Conservation (phyloP, 2,888 invertebrate species). For the Chrysolina oricalcia region DNA sequence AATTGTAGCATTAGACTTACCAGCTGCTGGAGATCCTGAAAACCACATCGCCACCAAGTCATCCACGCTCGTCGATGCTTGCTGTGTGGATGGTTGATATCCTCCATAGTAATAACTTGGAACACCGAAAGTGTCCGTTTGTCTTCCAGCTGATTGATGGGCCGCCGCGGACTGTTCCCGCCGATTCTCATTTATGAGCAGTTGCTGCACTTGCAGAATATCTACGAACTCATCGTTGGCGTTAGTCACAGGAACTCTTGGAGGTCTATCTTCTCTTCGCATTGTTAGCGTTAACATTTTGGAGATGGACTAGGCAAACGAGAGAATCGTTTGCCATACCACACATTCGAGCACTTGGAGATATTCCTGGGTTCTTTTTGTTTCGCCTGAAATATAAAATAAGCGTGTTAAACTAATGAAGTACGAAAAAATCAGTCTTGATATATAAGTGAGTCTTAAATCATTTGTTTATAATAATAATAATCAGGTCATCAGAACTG, state of each 20-base stretch:
- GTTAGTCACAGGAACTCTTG: constrained; percentile 63
- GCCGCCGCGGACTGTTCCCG: constrained; percentile 63
- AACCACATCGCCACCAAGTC: constrained; percentile 85
- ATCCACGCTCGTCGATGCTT: constrained; percentile 77
- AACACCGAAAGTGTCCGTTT: constrained; percentile 36
- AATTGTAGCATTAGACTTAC: constrained; percentile 60
- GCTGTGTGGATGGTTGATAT: constrained; percentile 52
- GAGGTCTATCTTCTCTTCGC: constrained; percentile 75
- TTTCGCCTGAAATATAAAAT: constrained; percentile 26
- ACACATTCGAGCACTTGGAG: constrained; percentile 63
- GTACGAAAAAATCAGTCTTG: too few species aligned
- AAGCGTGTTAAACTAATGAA: neutral
- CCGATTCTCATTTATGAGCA: constrained; percentile 52
- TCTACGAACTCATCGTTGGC: constrained; percentile 84
- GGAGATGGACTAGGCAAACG: constrained; percentile 55
- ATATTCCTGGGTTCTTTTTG: neutral
- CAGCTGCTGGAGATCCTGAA: constrained; percentile 74
- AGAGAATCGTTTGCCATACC: constrained; percentile 69
- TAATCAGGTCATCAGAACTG: too few species aligned
- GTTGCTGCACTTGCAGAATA: constrained; percentile 80
- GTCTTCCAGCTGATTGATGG: constrained; percentile 20
- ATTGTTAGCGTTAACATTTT: constrained; percentile 78
- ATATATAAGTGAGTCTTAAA: too few species aligned
- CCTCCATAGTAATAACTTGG: constrained; percentile 57
- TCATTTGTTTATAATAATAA: too few species aligned